Percentiles rank a stretch among this genome's conserved stretches.
phyloP scores from a whole-genome alignment of 2,888 invertebrate genomes.

The Hypena proboscidalis region DNA sequence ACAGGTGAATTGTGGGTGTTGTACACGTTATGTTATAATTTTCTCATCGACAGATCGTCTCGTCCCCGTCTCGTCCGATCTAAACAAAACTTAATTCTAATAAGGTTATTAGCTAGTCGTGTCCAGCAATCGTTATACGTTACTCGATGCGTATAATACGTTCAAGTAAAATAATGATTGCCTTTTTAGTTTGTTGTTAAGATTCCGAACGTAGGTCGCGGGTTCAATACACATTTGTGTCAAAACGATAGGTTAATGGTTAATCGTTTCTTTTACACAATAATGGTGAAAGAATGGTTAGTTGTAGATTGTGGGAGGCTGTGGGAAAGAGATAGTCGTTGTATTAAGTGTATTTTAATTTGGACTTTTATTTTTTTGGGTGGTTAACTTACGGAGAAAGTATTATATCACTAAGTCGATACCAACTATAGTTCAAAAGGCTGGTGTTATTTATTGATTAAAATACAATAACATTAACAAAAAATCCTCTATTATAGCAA shows the following conservation, averaged over 20 bases:
- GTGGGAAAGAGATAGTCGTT: background rate
- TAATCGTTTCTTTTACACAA: constrained; percentile 9
- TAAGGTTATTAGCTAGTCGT: constrained; percentile 7
- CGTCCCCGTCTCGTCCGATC: background rate
- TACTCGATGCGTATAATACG: constrained; percentile 5
- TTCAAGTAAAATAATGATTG: constrained; percentile 14
- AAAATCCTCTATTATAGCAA: too few relatives aligned
- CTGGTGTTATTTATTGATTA: too few relatives aligned
- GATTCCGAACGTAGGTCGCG: constrained; percentile 14
- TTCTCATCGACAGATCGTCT: too few relatives aligned
- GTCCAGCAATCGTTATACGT: constrained; percentile 1
- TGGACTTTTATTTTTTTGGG: too few relatives aligned
- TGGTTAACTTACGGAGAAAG: too few relatives aligned
- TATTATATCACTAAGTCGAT: too few relatives aligned
- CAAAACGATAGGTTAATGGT: constrained; percentile 12
- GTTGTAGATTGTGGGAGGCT: background rate
- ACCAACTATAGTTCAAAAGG: too few relatives aligned
- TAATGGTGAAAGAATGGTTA: background rate
- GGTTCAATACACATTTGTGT: constrained; percentile 19
- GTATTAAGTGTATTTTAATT: too few relatives aligned
- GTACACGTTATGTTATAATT: too few relatives aligned
- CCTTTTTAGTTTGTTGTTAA: constrained; percentile 17
- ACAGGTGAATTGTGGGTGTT: too few relatives aligned
- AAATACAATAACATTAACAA: too few relatives aligned
- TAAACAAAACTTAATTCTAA: constrained; percentile 6